Conservation (phyloP, 1,140 invertebrate genomes). For the Meloidogyne floridensis region DNA sequence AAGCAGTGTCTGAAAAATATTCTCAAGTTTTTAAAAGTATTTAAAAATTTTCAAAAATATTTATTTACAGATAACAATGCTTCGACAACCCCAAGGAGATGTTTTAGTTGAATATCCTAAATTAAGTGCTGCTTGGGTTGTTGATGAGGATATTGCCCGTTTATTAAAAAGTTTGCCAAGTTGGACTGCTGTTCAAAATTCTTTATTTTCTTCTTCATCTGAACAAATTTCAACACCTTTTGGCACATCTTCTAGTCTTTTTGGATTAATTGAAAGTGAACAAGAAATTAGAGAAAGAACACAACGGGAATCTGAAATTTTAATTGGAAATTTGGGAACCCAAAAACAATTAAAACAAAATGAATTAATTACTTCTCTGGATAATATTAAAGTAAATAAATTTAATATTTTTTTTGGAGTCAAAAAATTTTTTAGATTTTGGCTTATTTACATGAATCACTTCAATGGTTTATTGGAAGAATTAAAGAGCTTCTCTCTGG, state of each 20-base stretch:
- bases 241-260: conserved; percentile 20
- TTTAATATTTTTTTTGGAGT: not conserved
- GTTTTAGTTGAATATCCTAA: conserved; percentile 73
- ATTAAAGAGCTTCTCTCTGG: conserved; percentile 40
- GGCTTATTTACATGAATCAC: conserved; percentile 85
- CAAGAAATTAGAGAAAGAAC: conserved; percentile 77
- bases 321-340: conserved; percentile 71
- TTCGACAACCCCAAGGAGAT: conserved; percentile 28
- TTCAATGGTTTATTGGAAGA: conserved; percentile 72
- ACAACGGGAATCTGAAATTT: conserved; percentile 84
- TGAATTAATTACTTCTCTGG: conserved; percentile 61
- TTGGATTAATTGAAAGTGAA: conserved; percentile 31
- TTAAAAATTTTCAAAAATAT: conserved; percentile 1
- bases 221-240: conserved; percentile 34
- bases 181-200: conserved; percentile 44
- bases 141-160: conserved; percentile 88
- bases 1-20: conserved; percentile 37
- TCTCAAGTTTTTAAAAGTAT: conserved; percentile 7
- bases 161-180: conserved; percentile 70
- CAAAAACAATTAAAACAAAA: conserved; percentile 49
- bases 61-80: conserved; percentile 52
- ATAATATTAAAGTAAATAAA: conserved; percentile 64
- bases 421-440: conserved; percentile 65
- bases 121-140: conserved; percentile 85
- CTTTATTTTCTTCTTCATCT: conserved; percentile 31